Conservation (phyloP, 1,140 invertebrate species). For the Lepidotrigona ventralis region DNA sequence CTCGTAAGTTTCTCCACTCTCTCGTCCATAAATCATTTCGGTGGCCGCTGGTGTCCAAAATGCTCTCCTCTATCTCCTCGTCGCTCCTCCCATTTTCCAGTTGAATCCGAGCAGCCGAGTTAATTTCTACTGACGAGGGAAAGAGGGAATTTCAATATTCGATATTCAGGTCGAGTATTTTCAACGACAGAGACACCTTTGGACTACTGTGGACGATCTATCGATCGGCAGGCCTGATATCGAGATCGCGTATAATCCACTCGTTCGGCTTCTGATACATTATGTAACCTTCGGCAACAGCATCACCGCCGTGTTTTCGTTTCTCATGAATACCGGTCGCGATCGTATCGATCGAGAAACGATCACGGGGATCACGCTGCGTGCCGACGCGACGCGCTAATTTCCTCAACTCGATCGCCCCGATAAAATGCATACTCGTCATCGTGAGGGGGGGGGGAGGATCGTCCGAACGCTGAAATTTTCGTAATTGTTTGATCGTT, state of each 20-base stretch:
- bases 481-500: too few relatives aligned
- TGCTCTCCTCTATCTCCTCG: not conserved
- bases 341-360: not conserved
- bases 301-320: not conserved
- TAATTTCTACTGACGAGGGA: not conserved
- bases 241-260: slow-evolving; percentile 56
- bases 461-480: not conserved
- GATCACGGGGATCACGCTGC: not conserved
- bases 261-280: slow-evolving; percentile 52
- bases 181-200: too few relatives aligned
- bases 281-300: slow-evolving; percentile 52
- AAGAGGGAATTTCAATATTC: too few relatives aligned
- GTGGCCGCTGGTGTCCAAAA: slow-evolving; percentile 1
- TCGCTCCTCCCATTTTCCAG: not conserved
- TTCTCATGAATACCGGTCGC: slow-evolving; percentile 25
- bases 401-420: not conserved
- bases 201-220: slow-evolving; percentile 10
- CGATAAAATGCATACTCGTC: too few relatives aligned
- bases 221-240: slow-evolving; percentile 51
- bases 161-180: too few relatives aligned
- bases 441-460: too few relatives aligned
- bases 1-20: not conserved
- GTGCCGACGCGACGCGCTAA: not conserved
- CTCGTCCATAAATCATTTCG: slow-evolving; percentile 25
- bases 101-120: not conserved